Evolutionary conservation across 2,113 vertebrate species (phyloP).

Genomic region (Paratilapia polleni): DNA sequence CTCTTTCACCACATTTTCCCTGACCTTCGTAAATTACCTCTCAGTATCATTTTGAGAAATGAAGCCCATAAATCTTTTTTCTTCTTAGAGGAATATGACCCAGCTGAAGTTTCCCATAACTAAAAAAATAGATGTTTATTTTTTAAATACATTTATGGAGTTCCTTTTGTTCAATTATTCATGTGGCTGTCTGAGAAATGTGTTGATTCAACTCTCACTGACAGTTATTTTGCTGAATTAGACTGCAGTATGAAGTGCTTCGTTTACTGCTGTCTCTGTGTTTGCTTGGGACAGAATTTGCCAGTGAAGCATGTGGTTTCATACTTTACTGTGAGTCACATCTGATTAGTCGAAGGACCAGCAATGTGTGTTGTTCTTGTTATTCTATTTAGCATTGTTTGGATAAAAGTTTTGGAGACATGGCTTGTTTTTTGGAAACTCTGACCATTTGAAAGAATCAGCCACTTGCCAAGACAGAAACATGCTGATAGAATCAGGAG

Average conservation of each 20-base stretch:
- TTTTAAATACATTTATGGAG: neutral
- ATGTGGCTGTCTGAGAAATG: neutral
- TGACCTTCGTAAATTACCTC: slow-evolving; percentile 51
- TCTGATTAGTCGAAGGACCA: slow-evolving; percentile 3
- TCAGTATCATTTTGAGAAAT: slow-evolving; percentile 39
- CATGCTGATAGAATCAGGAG: slow-evolving; percentile 2
- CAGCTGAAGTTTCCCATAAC: neutral
- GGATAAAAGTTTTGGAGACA: neutral
- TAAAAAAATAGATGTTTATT: neutral
- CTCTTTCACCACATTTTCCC: neutral
- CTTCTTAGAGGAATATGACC: neutral
- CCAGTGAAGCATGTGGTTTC: neutral
- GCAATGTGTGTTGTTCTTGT: slow-evolving; percentile 21
- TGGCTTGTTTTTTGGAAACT: neutral
- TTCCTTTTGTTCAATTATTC: neutral
- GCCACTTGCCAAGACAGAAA: neutral
- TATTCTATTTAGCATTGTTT: slow-evolving; percentile 1
- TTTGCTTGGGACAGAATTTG: neutral
- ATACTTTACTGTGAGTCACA: neutral
- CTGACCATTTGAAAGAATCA: neutral
- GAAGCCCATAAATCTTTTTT: neutral
- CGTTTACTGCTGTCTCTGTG: neutral
- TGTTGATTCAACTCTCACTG: neutral
- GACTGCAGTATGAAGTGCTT: neutral
- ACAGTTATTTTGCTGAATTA: neutral